Evolutionary conservation across 1,140 invertebrate species (phyloP).

Genomic region (Nephila pilipes): DNA sequence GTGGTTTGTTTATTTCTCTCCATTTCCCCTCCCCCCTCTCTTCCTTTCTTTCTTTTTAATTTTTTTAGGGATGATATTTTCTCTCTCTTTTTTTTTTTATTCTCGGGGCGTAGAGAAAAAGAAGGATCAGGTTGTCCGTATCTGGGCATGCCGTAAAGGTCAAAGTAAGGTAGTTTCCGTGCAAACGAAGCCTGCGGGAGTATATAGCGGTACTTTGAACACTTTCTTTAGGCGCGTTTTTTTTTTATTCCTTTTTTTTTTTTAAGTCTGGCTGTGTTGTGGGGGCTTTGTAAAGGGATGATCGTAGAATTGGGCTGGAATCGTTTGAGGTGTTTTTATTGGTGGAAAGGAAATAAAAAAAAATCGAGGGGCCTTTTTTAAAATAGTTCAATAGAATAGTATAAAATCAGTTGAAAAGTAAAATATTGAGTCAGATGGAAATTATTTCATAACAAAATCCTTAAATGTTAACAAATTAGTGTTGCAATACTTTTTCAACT

Average conservation of each 20-base stretch:
- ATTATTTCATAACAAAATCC: too few species aligned
- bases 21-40: not conserved
- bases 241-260: too few species aligned
- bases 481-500: too few species aligned
- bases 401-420: too few species aligned
- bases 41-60: not conserved
- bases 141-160: slow-evolving; percentile 18
- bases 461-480: too few species aligned
- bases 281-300: not conserved
- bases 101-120: not conserved
- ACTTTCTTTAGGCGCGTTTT: not conserved
- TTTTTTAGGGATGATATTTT: slow-evolving; percentile 33
- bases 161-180: slow-evolving; percentile 56
- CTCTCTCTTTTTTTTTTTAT: slow-evolving; percentile 21
- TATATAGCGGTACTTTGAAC: slow-evolving; percentile 17
- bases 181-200: not conserved
- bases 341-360: too few species aligned
- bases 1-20: slow-evolving; percentile 11
- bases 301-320: not conserved
- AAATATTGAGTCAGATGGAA: too few species aligned
- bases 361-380: too few species aligned
- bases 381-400: too few species aligned
- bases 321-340: not conserved
- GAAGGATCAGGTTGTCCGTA: not conserved
- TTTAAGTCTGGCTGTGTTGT: not conserved